phyloP scores from a whole-genome alignment of 2,113 vertebrate species.

The Pangasianodon hypophthalmus region DNA sequence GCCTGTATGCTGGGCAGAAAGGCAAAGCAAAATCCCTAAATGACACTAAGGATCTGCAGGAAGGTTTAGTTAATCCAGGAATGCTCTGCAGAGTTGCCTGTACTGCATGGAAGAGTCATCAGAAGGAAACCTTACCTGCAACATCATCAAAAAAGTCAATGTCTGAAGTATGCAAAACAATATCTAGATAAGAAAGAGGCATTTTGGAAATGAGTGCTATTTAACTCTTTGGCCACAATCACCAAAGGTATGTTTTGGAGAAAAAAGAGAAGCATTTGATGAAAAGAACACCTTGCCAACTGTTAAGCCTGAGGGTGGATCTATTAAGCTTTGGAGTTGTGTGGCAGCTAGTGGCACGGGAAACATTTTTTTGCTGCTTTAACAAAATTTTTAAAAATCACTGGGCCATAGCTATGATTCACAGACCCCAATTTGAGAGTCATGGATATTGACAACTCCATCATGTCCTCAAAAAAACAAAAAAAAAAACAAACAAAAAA shows the following conservation, averaged over 20 bases:
- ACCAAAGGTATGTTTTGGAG: background rate
- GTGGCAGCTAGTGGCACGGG: background rate
- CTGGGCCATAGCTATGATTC: background rate
- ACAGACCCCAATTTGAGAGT: background rate
- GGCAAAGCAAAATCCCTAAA: background rate
- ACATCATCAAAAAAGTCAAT: background rate
- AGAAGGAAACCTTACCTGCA: background rate
- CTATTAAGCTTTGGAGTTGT: background rate
- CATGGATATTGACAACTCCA: background rate
- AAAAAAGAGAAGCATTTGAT: background rate
- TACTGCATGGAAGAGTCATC: background rate
- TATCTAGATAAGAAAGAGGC: background rate
- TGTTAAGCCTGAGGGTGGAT: background rate
- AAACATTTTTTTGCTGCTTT: background rate
- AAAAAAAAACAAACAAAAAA: too few relatives aligned
- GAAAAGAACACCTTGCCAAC: background rate
- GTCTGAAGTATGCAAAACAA: background rate
- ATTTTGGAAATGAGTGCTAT: background rate
- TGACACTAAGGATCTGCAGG: too few relatives aligned
- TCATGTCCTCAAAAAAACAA: background rate
- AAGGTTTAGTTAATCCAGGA: too few relatives aligned
- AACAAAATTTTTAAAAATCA: too few relatives aligned
- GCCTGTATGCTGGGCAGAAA: background rate
- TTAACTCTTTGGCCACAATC: background rate
- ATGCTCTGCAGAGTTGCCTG: background rate